These are phyloP conservation scores for Nicator chloris DNA, from an alignment of 2,113 vertebrate species.

Conservation along the genomic window DNA sequence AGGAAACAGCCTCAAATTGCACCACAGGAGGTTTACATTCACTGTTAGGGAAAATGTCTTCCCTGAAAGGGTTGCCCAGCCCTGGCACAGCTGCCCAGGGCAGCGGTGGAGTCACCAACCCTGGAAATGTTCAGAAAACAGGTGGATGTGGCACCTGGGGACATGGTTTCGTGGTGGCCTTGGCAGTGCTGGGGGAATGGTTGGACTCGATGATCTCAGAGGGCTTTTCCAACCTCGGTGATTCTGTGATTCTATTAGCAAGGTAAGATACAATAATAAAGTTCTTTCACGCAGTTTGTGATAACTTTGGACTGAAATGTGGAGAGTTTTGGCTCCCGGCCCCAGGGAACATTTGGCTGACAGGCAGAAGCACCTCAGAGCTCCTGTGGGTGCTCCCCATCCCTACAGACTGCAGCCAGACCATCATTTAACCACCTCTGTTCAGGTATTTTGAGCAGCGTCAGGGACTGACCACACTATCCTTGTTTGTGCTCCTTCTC, in stretches of 20 bases:
- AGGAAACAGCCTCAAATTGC: neutral
- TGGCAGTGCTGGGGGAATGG: neutral
- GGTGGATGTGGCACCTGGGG: neutral
- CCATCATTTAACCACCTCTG: neutral
- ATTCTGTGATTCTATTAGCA: neutral
- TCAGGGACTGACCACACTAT: neutral
- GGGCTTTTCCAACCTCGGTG: neutral
- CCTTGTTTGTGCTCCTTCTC: neutral
- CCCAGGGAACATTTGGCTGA: neutral
- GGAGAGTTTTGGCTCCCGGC: neutral
- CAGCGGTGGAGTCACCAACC: neutral
- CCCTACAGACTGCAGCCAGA: neutral
- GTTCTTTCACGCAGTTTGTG: neutral
- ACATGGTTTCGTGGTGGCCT: accelerated
- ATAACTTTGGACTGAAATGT: neutral
- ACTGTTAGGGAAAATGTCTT: neutral
- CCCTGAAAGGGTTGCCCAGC: neutral
- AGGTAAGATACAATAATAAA: neutral
- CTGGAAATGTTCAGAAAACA: neutral
- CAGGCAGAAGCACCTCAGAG: neutral
- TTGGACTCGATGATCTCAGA: neutral
- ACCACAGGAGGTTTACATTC: neutral
- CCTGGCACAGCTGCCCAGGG: neutral
- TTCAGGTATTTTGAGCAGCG: neutral
- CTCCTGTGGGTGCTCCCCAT: neutral